These are phyloP conservation scores for Folsomia manolachei DNA, from an alignment of 2,888 invertebrate species.

Conservation along the genomic window DNA sequence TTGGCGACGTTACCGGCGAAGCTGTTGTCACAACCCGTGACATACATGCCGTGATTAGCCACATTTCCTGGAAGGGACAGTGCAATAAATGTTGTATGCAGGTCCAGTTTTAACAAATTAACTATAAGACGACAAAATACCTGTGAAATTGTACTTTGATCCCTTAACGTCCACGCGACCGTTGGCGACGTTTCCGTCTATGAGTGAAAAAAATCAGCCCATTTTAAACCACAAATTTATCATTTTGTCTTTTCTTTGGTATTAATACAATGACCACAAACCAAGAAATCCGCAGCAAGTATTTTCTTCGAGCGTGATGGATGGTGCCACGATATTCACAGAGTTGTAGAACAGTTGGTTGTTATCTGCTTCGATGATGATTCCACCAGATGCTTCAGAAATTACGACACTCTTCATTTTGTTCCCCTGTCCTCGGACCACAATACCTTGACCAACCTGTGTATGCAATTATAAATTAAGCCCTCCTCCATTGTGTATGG, in stretches of 20 bases:
- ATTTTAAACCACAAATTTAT: no score
- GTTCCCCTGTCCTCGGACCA: slow-evolving; percentile 38
- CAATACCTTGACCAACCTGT: slow-evolving; percentile 42
- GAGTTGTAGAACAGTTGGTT: slow-evolving; percentile 46
- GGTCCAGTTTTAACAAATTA: no score
- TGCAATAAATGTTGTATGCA: no score
- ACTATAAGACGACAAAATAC: no score
- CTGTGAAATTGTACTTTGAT: slow-evolving; percentile 36
- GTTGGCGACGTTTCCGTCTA: slow-evolving; percentile 47
- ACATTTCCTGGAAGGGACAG: no score
- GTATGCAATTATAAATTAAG: slow-evolving; percentile 21
- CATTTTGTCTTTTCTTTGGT: no score
- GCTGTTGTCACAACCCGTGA: slow-evolving; percentile 44
- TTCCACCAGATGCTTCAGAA: slow-evolving; percentile 46
- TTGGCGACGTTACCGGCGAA: slow-evolving; percentile 44
- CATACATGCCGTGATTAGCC: slow-evolving; percentile 44
- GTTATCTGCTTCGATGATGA: slow-evolving; percentile 40
- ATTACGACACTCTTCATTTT: slow-evolving; percentile 48
- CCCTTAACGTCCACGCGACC: slow-evolving; percentile 46
- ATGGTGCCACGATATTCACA: slow-evolving; percentile 48
- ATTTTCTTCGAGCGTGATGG: slow-evolving; percentile 40
- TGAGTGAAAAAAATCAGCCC: no score
- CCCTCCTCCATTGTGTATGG: background rate
- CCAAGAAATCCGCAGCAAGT: slow-evolving; percentile 42
- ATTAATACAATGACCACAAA: no score